Evolutionary conservation across 2,888 invertebrate genomes (phyloP), one percentile per base, ranked within the genome.

Genomic region (Pristionchus entomophagus): DNA sequence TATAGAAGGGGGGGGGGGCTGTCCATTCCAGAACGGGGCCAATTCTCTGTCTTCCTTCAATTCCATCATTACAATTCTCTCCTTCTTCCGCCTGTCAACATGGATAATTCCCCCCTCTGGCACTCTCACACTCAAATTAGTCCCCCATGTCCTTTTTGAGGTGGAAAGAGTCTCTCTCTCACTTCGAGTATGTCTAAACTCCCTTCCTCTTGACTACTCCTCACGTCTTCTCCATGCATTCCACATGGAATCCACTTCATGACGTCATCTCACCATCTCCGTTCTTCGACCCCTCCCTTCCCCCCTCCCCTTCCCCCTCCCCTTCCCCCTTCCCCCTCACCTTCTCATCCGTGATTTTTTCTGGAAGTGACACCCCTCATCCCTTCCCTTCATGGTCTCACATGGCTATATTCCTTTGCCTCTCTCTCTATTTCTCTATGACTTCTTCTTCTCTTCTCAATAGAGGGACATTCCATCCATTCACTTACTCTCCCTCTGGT

Each of bases 51-150:
- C 78, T 14, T 35, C n/a, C 32, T 32, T 51, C 51, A 26, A 49
- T 51, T 45, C 78, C 51, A 45, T 32, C 17, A 49, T 51, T 45
- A 41, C 51, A 45, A 19, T 19, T 35, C 53, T 1, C 17, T 32
- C 8, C 22, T 51, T 32, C 51, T 80, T 49, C 32, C 8, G 10
- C 17, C n/a, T 41, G 41, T 41, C 41, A 73, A 73, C 41, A 73
- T 26, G 12, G 41, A 41, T 41, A 41, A 73, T 45, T 41, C 73
- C 3, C 35, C n/a, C 35, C 35, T 38, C 14, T 56, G n/a, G 56
- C 56, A 56, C 69, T 29, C 26, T 38, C 73, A 73, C 69, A 62
- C 26, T 38, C 73, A 73, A 69, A 73, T 73, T 73, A 73, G 73
- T n/a, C 69, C 35, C 65, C 65, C 22, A 41, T 73, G 45, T 22